Conservation (phyloP, 1,140 invertebrate genomes). For the Papilio helenus region DNA sequence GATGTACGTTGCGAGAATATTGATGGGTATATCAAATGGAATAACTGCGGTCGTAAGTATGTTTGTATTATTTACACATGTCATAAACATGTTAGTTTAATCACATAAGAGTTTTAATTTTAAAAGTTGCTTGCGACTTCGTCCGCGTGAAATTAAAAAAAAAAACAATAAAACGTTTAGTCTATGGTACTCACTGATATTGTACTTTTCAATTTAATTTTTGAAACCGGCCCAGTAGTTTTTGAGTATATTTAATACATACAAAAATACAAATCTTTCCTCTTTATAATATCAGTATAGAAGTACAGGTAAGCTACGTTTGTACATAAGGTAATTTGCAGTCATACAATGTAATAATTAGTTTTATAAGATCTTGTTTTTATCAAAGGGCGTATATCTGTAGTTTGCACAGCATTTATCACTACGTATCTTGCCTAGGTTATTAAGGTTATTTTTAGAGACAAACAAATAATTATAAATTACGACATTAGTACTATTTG, state of each 20-base stretch:
- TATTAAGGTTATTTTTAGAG: background rate
- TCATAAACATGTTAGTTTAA: background rate
- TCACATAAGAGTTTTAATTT: too few species aligned
- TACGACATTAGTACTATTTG: background rate
- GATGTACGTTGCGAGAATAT: slow-evolving; percentile 83
- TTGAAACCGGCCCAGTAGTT: too few species aligned
- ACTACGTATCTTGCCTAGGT: background rate
- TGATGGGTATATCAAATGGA: slow-evolving; percentile 85
- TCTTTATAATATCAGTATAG: too few species aligned
- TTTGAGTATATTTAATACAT: too few species aligned
- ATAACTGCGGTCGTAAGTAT: slow-evolving; percentile 83
- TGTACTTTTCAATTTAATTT: too few species aligned
- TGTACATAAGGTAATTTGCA: too few species aligned
- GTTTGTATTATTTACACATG: background rate
- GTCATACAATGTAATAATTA: background rate
- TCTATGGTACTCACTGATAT: too few species aligned
- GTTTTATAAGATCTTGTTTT: background rate
- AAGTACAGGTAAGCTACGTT: too few species aligned
- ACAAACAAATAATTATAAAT: background rate
- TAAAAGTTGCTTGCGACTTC: too few species aligned
- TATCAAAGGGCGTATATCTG: background rate
- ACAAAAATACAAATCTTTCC: too few species aligned
- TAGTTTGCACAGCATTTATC: background rate
- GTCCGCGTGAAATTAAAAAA: too few species aligned
- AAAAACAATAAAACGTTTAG: too few species aligned